Base-by-base conservation (phyloP, 2,888 invertebrate species). In the Drosophila algonquin region DNA sequence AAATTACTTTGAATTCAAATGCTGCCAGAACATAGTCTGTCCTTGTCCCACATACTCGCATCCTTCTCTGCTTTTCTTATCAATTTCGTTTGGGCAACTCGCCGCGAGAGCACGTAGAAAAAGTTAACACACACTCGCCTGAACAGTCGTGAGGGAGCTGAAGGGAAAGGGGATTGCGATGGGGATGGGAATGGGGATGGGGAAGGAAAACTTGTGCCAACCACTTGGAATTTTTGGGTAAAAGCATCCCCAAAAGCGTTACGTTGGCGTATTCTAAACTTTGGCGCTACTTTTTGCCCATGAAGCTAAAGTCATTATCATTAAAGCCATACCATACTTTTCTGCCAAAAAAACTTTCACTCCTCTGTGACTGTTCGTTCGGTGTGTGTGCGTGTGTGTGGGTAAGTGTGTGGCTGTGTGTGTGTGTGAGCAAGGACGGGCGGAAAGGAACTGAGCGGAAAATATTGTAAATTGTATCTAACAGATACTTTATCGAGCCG, bases 401-500 rank as follows among this genome's bases (percentile, higher is more conserved):
- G 18, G 53, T 46, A 45, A 30, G 32, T 54, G 60, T 48, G 59
- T 61, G 40, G 45, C 9, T 53, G 27, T 46, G 53, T 40, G 46
- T 40, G 46, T 56, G 46, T 45, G 44, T n/a, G 12, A 24, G 71
- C 51, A 45, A 30, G 32, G 0, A 35, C 45, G 35, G 45, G 65
- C 27, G 40, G 35, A 61, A 45, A n/a, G 5, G n/a, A 40, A 27
- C 58, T 58, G 27, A 67, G 81, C 71, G 75, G 70, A 72, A 83
- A 79, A 76, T 84, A 87, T 82, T 87, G 82, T 82, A 84, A 82
- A 82, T 87, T 82, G 81, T 81, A 81, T 81, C 81, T 80, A 81
- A 83, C 87, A 84, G 84, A 82, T 82, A 82, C 82, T 82, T 81
- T 82, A 82, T 82, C 87, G 82, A 87, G 82, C 82, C 87, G 87